A percentile compares a stretch with the other conserved stretches of the same genome.
These are phyloP conservation scores for Chloromyia formosa DNA, from an alignment of 2,888 invertebrate species.

Conservation along the genomic window DNA sequence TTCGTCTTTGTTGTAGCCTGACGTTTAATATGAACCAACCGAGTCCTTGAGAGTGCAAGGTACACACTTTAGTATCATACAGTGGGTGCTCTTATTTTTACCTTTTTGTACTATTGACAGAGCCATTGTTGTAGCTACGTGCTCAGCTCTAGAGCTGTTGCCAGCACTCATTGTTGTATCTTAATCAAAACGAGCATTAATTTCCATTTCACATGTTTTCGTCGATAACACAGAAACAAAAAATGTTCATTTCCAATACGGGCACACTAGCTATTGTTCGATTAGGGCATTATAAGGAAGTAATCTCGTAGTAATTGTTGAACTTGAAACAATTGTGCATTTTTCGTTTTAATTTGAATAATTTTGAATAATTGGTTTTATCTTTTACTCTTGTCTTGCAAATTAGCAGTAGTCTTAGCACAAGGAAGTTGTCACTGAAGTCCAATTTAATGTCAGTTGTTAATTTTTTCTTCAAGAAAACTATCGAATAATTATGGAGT, in stretches of 20 bases:
- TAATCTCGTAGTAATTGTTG: conserved; percentile 27
- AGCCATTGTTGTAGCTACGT: not conserved
- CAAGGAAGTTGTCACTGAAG: no score
- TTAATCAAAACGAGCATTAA: conserved; percentile 26
- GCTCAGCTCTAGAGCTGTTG: not conserved
- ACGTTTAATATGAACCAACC: conserved; percentile 11
- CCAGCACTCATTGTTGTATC: conserved; percentile 29
- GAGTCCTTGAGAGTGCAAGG: conserved; percentile 16
- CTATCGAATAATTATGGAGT: no score
- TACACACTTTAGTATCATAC: no score
- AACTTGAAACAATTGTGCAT: conserved; percentile 3
- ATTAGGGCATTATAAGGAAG: conserved; percentile 17
- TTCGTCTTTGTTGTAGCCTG: conserved; percentile 25
- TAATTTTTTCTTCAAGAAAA: no score
- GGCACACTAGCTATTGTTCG: conserved; percentile 13
- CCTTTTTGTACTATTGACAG: conserved; percentile 3
- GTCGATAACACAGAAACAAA: not conserved
- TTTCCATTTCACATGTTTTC: conserved; percentile 28
- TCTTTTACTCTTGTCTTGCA: not conserved
- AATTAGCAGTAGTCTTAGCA: not conserved
- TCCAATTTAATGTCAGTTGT: no score
- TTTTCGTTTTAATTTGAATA: no score
- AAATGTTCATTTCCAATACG: conserved; percentile 25
- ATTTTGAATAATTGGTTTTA: no score
- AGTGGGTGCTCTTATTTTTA: no score